Percentiles rank a stretch among this genome's conserved stretches.
Conservation (phyloP, 2,797 vertebrate species). For the Phoxinus dragarum region DNA sequence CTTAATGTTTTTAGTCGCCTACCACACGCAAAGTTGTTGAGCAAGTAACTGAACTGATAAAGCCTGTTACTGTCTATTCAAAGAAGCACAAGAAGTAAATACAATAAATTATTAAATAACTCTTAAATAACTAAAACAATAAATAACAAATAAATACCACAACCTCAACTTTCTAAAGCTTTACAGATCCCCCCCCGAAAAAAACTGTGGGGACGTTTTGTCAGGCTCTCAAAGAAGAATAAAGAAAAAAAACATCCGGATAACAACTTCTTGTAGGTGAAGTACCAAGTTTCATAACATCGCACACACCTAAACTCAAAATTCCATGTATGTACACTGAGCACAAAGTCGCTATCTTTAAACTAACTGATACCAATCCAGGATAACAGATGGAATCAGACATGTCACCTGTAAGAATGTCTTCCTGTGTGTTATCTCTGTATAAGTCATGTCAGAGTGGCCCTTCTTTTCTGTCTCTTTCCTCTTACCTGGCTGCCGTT, state of each 20-base stretch:
- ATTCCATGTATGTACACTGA: background rate
- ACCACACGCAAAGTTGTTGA: conserved; percentile 5
- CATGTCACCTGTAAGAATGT: conserved; percentile 62
- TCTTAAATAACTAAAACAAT: background rate
- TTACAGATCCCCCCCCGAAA: background rate
- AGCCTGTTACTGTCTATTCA: conserved; percentile 17
- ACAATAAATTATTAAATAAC: background rate
- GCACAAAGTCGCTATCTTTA: background rate
- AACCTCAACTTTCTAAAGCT: background rate
- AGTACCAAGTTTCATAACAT: conserved; percentile 4
- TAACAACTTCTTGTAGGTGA: background rate
- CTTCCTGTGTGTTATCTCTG: conserved; percentile 61
- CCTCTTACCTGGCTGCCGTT: conserved; percentile 65
- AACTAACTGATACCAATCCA: conserved; percentile 50
- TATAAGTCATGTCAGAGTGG: conserved; percentile 61
- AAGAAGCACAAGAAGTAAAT: background rate
- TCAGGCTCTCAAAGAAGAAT: background rate
- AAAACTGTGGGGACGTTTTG: background rate
- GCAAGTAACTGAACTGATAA: conserved; percentile 10
- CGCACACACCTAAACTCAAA: background rate
- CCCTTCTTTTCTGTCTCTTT: conserved; percentile 56
- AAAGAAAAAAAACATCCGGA: background rate
- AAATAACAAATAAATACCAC: background rate
- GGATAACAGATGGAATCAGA: conserved; percentile 62
- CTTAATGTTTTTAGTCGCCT: background rate